phyloP scores from a whole-genome alignment of 2,888 invertebrate species.

The Campoplex capitator region DNA sequence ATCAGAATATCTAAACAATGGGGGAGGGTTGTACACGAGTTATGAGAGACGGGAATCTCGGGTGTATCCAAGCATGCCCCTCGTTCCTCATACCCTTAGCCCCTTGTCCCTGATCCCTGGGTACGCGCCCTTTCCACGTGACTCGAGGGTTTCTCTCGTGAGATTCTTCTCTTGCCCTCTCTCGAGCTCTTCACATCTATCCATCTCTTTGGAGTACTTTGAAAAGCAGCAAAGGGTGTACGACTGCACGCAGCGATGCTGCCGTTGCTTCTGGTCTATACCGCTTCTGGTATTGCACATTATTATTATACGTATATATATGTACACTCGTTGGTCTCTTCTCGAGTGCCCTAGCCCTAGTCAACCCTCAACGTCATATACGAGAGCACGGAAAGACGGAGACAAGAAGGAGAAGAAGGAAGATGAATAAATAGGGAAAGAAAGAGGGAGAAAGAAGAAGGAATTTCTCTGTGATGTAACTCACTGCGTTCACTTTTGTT shows the following conservation, averaged over 20 bases:
- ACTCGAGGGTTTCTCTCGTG: conserved; percentile 51
- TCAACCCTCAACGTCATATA: conserved; percentile 78
- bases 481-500: conserved; percentile 56
- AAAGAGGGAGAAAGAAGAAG: conserved; percentile 8
- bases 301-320: conserved; percentile 30
- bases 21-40: conserved; percentile 42
- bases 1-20: conserved; percentile 82
- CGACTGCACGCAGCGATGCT: conserved; percentile 55
- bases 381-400: conserved; percentile 62
- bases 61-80: conserved; percentile 23
- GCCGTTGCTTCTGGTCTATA: conserved; percentile 46
- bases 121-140: conserved; percentile 39
- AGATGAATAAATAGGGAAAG: background rate
- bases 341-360: conserved; percentile 77
- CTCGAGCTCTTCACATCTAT: conserved; percentile 60
- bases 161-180: conserved; percentile 58
- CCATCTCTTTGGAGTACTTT: conserved; percentile 70
- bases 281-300: conserved; percentile 37
- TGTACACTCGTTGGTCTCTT: conserved; percentile 47
- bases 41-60: conserved; percentile 37
- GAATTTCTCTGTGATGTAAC: conserved; percentile 50
- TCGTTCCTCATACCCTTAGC: conserved; percentile 27
- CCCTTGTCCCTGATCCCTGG: conserved; percentile 15
- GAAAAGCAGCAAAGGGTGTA: conserved; percentile 70
- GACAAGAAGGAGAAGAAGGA: conserved; percentile 15